Base-by-base conservation (phyloP, 35 echinoderm and acorn worm species). In the Ophioderma brevispina region DNA sequence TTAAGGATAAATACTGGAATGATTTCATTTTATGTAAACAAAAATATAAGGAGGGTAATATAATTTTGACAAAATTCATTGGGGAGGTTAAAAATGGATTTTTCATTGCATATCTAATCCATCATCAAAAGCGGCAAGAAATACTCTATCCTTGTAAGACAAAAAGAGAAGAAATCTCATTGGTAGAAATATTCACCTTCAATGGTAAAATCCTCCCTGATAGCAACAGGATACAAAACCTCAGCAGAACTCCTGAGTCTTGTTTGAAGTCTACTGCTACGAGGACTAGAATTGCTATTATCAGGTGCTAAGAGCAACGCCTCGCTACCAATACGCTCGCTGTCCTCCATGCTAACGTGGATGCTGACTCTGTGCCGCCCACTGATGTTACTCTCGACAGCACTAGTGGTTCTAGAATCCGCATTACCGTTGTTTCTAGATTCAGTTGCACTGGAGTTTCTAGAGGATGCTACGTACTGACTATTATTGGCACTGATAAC, bases 191-290 rank as follows among this genome's bases (percentile, higher is more conserved):
- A 31, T 49, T 79, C 52, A 97, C 95, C 92, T 93, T 94, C 59
- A 13, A 90, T 32, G 31, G 82, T 86, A 77, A 97, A 97, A 33
- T 91, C 75, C 19, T 91, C 79, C 52, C 95, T 93, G 23, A 97
- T 64, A 56, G 91, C 80, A 13, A 97, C 87, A 13, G 85, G 81
- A 33, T 84, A 76, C 11, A 40, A 30, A 1, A 37, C 33, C n/a
- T 75, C 21, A 40, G 36, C 25, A n/a, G 39, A 38, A 0, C 36
- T 23, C 0, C 31, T 36, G 1, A 40, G 19, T 14, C 64, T 88
- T 70, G 59, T 15, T 70, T 8, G 10, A 70, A 70, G 17, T 70
- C 59, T 70, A 70, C 59, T 70, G 10, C 59, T 25, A 18, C 3
- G 10, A 25, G 59, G 59, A 70, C 59, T 70, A 34, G 75, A 79